Percentiles rank a stretch among this genome's conserved stretches.
phyloP scores from a whole-genome alignment of 2,888 invertebrate species.

The Orchestes rusci region DNA sequence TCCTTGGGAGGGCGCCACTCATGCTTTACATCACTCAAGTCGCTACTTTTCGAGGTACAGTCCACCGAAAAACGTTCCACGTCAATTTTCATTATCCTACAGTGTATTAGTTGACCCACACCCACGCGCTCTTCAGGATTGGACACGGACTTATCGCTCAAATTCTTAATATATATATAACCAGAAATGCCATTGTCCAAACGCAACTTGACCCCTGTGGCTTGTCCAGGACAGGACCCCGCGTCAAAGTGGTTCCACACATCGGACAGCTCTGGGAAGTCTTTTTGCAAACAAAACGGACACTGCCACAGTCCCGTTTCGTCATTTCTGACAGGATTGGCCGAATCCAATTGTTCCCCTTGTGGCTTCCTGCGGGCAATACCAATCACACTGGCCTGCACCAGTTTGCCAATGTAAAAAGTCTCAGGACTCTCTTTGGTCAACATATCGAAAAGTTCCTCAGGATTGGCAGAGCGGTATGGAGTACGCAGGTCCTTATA shows the following conservation, averaged over 20 bases:
- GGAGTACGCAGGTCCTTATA: constrained; percentile 83
- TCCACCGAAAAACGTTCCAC: constrained; percentile 90
- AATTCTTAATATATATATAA: constrained; percentile 87
- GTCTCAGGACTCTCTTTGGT: constrained; percentile 95
- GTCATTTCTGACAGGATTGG: constrained; percentile 91
- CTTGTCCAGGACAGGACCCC: constrained; percentile 90
- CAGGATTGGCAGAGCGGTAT: constrained; percentile 72
- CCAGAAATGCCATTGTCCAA: constrained; percentile 85
- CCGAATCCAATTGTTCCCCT: constrained; percentile 86
- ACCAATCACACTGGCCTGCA: constrained; percentile 63
- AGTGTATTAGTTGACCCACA: constrained; percentile 75
- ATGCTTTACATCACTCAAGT: constrained; percentile 81
- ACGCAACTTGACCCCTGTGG: constrained; percentile 77
- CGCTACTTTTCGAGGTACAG: constrained; percentile 88
- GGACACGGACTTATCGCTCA: constrained; percentile 87
- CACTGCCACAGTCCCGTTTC: constrained; percentile 96
- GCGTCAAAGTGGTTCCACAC: constrained; percentile 99
- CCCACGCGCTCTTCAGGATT: constrained; percentile 91
- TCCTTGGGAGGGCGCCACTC: constrained; percentile 88
- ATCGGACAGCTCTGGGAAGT: constrained; percentile 92
- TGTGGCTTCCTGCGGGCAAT: constrained; percentile 84
- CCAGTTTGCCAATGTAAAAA: constrained; percentile 83
- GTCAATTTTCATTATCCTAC: constrained; percentile 91
- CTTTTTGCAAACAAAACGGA: constrained; percentile 93
- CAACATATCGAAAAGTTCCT: constrained; percentile 88